Conservation (phyloP, 64 coral and sea anemone genomes). For the Pocillopora verrucosa region DNA sequence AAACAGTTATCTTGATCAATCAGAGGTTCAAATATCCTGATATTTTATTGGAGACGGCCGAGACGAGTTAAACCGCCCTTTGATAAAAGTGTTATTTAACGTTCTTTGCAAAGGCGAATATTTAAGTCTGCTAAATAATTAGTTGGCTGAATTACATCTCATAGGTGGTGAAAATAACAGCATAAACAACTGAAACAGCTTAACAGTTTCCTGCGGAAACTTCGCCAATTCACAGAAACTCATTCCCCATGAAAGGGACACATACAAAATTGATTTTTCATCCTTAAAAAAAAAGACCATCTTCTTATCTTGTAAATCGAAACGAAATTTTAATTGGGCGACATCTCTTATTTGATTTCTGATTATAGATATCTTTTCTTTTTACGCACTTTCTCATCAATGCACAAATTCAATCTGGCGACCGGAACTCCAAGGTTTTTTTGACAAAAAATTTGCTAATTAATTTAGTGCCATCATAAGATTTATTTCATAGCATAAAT, state of each 20-base stretch:
- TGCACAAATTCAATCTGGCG: not conserved
- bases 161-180: not conserved
- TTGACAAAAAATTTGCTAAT: not conserved
- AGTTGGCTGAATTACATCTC: not conserved
- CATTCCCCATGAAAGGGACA: not conserved
- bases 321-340: not conserved
- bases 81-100: not conserved
- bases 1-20: constrained; percentile 4
- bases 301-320: constrained; percentile 13
- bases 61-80: not conserved
- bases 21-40: constrained; percentile 1
- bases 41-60: not conserved
- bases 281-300: not conserved
- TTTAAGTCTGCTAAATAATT: not conserved
- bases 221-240: not conserved
- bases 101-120: not conserved
- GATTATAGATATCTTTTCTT: not conserved
- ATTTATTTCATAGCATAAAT: not conserved
- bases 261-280: not conserved
- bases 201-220: not conserved
- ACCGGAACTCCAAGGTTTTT: not conserved
- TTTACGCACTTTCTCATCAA: not conserved
- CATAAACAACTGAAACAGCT: not conserved
- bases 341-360: not conserved
- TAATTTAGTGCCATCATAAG: not conserved